Percentiles rank a stretch among this genome's conserved stretches.
Evolutionary conservation across 2,888 invertebrate species (phyloP).

Genomic region (Alentia gelatinosa): DNA sequence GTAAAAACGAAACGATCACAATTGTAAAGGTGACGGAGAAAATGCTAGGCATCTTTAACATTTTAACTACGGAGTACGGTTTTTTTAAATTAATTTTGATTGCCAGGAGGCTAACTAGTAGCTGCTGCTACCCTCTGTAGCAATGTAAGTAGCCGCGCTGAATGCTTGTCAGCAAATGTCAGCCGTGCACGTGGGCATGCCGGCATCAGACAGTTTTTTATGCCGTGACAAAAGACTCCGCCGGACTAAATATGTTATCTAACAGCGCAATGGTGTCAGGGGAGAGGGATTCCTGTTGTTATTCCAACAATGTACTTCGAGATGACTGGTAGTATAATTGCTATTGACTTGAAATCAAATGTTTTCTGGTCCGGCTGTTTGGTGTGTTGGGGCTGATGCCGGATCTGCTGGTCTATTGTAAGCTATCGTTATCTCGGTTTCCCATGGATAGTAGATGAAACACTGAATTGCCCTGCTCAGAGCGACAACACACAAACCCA

Average conservation of each 20-base stretch:
- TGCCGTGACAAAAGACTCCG: neutral
- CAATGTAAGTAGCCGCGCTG: neutral
- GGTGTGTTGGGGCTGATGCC: neutral
- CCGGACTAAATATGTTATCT: neutral
- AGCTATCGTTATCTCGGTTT: too few species aligned
- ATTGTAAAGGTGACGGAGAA: constrained; percentile 8
- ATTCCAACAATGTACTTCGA: too few species aligned
- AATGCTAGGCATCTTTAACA: neutral
- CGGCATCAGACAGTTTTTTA: neutral
- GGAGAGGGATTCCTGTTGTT: neutral
- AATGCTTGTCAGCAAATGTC: neutral
- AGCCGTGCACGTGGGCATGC: neutral
- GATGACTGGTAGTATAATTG: too few species aligned
- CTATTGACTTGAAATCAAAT: neutral
- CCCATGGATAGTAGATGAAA: too few species aligned
- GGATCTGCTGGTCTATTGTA: too few species aligned
- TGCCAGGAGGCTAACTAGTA: neutral
- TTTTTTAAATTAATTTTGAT: neutral
- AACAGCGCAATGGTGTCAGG: neutral
- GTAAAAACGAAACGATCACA: neutral
- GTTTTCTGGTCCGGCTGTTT: neutral
- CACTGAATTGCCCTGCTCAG: too few species aligned
- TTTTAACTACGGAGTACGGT: neutral
- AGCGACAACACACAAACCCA: too few species aligned
- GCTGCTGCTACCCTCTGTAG: neutral